Evolutionary conservation across 2,888 invertebrate species (phyloP).

Genomic region (Meteorus cinctellus): DNA sequence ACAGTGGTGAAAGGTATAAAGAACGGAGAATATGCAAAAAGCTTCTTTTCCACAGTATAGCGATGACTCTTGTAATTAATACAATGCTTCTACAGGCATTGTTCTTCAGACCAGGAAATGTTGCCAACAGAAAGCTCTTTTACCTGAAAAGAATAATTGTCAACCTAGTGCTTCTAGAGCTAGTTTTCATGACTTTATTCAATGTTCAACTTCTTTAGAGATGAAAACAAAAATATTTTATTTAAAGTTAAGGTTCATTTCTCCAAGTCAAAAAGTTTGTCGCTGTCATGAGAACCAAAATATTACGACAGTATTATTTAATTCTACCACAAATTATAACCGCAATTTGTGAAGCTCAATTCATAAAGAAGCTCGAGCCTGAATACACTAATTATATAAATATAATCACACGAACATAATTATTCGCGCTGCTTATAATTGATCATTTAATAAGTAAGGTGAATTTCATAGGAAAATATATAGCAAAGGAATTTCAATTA

Average conservation of each 20-base stretch:
- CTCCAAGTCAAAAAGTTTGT: neutral
- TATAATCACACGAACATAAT: too few relatives aligned
- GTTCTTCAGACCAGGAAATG: slow-evolving; percentile 34
- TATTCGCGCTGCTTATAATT: neutral
- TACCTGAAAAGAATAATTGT: slow-evolving; percentile 21
- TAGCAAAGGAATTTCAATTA: slow-evolving; percentile 29
- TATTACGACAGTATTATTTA: neutral
- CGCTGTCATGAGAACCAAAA: neutral
- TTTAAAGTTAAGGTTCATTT: neutral
- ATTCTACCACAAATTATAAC: neutral
- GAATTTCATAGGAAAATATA: neutral
- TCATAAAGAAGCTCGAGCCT: neutral
- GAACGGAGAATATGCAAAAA: slow-evolving; percentile 59
- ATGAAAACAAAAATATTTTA: neutral
- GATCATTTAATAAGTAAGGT: neutral
- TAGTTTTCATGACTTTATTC: slow-evolving; percentile 27
- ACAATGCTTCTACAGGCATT: slow-evolving; percentile 43
- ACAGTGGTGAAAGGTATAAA: slow-evolving; percentile 55
- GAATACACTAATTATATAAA: too few relatives aligned
- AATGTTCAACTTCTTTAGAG: neutral
- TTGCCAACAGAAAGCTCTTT: slow-evolving; percentile 38
- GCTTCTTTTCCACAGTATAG: slow-evolving; percentile 54
- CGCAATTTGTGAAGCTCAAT: neutral
- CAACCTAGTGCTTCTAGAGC: neutral
- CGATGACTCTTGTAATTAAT: slow-evolving; percentile 57